Conservation (phyloP, 2,113 vertebrate species). For the Pseudorhombus dupliciocellatus region DNA sequence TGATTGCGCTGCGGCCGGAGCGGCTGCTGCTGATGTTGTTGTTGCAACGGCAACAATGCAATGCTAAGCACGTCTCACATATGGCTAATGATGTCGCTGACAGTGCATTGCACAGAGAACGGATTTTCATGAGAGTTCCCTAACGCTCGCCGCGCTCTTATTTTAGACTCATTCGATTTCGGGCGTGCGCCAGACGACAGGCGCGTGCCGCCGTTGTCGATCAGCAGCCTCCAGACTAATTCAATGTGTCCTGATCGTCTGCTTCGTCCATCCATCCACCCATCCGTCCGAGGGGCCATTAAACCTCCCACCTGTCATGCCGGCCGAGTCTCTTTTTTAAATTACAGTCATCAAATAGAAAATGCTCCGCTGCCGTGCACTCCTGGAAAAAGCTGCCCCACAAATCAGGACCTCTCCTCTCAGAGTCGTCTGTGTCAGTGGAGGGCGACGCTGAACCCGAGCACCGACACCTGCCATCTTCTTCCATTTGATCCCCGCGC, state of each 20-base stretch:
- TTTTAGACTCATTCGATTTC: conserved; percentile 15
- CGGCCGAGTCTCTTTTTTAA: conserved; percentile 53
- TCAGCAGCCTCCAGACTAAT: conserved; percentile 38
- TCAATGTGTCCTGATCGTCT: conserved; percentile 35
- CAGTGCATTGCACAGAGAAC: not conserved
- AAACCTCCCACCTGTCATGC: conserved; percentile 54
- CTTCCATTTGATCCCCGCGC: conserved; percentile 10
- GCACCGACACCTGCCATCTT: not conserved
- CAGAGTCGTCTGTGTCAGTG: conserved; percentile 28
- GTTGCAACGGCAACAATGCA: conserved; percentile 5
- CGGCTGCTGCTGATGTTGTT: conserved; percentile 11
- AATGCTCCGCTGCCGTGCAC: conserved; percentile 44
- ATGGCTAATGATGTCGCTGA: conserved; percentile 22
- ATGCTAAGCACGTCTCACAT: conserved; percentile 6
- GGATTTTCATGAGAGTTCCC: not conserved
- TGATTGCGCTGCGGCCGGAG: not conserved
- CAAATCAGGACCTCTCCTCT: conserved; percentile 29
- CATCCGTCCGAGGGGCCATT: conserved; percentile 24
- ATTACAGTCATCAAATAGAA: conserved; percentile 60
- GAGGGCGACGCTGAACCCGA: not conserved
- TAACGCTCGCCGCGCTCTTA: not conserved
- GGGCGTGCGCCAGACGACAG: not conserved
- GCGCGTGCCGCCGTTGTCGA: conserved; percentile 19
- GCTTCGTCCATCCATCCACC: not conserved
- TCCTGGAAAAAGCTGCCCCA: conserved; percentile 24